phyloP scores from a whole-genome alignment of 2,797 vertebrate species.

The Enteromius afrohamiltoni region DNA sequence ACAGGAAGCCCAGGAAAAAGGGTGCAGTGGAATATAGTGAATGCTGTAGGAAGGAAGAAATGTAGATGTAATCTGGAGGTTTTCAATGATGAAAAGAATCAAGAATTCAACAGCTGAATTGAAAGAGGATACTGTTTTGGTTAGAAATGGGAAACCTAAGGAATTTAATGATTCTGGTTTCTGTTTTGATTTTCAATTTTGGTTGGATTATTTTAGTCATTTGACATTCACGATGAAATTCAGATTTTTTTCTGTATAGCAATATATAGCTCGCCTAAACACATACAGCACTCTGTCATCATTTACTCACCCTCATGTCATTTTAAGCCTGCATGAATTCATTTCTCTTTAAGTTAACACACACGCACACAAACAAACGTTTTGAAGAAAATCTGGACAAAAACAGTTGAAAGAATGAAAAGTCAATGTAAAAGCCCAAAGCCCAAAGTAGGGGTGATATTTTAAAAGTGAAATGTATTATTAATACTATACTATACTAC shows the following conservation, averaged over 20 bases:
- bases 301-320: not conserved
- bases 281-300: not conserved
- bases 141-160: not conserved
- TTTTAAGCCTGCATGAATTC: not conserved
- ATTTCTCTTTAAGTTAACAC: not conserved
- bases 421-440: not conserved
- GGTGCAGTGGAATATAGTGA: not conserved
- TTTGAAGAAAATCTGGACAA: not conserved
- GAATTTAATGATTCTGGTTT: not conserved
- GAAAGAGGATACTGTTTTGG: not conserved
- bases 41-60: not conserved
- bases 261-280: no score
- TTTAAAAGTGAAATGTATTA: not conserved
- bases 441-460: not conserved
- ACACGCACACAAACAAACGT: not conserved
- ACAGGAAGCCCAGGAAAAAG: constrained; percentile 36
- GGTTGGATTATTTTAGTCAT: not conserved
- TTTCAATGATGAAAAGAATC: not conserved
- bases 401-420: not conserved
- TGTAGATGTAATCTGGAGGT: constrained; percentile 20
- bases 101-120: not conserved
- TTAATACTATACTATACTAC: not conserved
- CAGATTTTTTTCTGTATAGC: no score
- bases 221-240: not conserved
- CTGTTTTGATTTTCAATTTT: not conserved